These are phyloP conservation scores for Pan paniscus DNA, from an alignment of 2,113 vertebrate genomes.

Conservation along the genomic window DNA sequence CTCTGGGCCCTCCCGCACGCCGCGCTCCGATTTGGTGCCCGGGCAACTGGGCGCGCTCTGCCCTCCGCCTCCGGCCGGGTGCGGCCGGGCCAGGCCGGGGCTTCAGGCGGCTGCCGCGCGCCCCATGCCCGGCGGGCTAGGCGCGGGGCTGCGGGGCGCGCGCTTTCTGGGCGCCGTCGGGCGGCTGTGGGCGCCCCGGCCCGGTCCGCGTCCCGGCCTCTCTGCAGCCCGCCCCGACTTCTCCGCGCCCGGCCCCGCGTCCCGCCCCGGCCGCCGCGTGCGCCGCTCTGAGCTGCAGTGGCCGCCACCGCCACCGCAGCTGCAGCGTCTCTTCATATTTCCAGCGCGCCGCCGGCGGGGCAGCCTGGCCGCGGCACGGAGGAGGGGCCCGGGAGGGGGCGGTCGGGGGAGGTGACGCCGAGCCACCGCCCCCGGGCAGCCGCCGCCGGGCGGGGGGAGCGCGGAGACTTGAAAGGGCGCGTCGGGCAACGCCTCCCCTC, in stretches of 20 bases:
- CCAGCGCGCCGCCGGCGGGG: slow-evolving; percentile 64
- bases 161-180: slow-evolving; percentile 18
- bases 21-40: background rate
- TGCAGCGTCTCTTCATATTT: slow-evolving; percentile 83
- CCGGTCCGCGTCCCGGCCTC: background rate
- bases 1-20: slow-evolving; percentile 29
- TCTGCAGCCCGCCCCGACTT: background rate
- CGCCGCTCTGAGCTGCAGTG: slow-evolving; percentile 1
- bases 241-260: background rate
- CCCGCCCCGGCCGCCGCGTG: background rate
- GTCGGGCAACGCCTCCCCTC: background rate
- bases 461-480: background rate
- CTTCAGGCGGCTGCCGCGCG: slow-evolving; percentile 50
- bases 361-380: slow-evolving; percentile 49
- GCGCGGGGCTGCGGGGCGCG: slow-evolving; percentile 45
- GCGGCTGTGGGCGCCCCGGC: background rate
- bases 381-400: slow-evolving; percentile 13
- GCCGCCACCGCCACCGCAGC: background rate
- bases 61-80: background rate
- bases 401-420: background rate
- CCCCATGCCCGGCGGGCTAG: slow-evolving; percentile 58
- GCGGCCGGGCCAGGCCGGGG: slow-evolving; percentile 46
- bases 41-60: background rate
- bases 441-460: background rate
- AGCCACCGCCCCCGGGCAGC: slow-evolving; percentile 11